phyloP scores from a whole-genome alignment of 2,113 vertebrate species.

The Nipponia nippon region DNA sequence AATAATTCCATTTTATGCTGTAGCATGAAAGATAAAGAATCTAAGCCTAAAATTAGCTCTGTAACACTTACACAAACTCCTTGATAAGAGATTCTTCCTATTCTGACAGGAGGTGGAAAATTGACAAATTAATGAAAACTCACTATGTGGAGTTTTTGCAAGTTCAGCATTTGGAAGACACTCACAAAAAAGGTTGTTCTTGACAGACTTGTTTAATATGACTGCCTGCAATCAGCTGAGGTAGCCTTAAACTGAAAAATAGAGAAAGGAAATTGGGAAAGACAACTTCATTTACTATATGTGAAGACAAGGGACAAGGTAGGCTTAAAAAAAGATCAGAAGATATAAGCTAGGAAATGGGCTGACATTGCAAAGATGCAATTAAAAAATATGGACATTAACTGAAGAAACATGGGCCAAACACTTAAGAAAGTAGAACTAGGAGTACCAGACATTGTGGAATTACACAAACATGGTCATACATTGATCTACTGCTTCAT shows the following conservation, averaged over 20 bases:
- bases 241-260: neutral
- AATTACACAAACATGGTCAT: neutral
- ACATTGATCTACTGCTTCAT: neutral
- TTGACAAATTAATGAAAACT: neutral
- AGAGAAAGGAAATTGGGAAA: neutral
- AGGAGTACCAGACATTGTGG: fast-evolving
- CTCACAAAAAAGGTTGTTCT: neutral
- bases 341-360: neutral
- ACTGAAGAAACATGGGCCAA: neutral
- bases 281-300: neutral
- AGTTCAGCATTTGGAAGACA: neutral
- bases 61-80: neutral
- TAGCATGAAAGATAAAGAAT: neutral
- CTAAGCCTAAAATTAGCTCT: neutral
- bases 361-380: neutral
- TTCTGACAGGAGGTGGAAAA: neutral
- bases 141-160: neutral
- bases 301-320: neutral
- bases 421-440: neutral
- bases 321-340: neutral
- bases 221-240: neutral
- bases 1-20: neutral
- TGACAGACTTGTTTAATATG: neutral
- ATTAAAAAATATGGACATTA: neutral
- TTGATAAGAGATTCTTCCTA: neutral